phyloP scores from a whole-genome alignment of 2,888 invertebrate species.

The Leptarthrus brevirostris region DNA sequence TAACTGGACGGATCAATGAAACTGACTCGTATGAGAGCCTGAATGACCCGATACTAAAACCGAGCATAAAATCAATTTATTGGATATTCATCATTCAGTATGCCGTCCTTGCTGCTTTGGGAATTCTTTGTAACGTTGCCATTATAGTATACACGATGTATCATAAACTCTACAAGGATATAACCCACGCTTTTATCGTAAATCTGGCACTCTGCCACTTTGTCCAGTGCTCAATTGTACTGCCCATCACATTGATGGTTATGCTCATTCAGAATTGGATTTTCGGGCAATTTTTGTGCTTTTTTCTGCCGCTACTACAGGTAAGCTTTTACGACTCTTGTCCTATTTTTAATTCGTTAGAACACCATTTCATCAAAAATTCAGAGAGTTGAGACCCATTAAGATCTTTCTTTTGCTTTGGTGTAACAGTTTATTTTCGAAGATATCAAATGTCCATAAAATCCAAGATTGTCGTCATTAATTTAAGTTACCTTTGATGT shows the following conservation, averaged over 20 bases:
- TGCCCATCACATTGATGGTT: constrained; percentile 76
- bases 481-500: no score
- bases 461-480: no score
- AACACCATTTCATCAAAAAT: no score
- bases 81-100: constrained; percentile 75
- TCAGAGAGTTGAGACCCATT: no score
- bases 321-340: constrained; percentile 69
- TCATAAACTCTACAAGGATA: constrained; percentile 71
- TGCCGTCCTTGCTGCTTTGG: constrained; percentile 70
- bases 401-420: no score
- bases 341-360: no score
- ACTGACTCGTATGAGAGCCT: constrained; percentile 67
- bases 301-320: constrained; percentile 79
- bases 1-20: constrained; percentile 62
- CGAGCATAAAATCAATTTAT: constrained; percentile 71
- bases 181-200: constrained; percentile 74
- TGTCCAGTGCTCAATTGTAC: constrained; percentile 74
- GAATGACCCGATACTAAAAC: constrained; percentile 72
- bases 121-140: constrained; percentile 71
- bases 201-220: constrained; percentile 76
- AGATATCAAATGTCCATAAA: no score
- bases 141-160: constrained; percentile 71
- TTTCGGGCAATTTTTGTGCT: constrained; percentile 78
- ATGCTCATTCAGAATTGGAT: constrained; percentile 79
- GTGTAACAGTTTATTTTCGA: no score